Evolutionary conservation across 1,140 invertebrate genomes (phyloP), one percentile per base, ranked within the genome.

Genomic region (Zaprionus vittiger): DNA sequence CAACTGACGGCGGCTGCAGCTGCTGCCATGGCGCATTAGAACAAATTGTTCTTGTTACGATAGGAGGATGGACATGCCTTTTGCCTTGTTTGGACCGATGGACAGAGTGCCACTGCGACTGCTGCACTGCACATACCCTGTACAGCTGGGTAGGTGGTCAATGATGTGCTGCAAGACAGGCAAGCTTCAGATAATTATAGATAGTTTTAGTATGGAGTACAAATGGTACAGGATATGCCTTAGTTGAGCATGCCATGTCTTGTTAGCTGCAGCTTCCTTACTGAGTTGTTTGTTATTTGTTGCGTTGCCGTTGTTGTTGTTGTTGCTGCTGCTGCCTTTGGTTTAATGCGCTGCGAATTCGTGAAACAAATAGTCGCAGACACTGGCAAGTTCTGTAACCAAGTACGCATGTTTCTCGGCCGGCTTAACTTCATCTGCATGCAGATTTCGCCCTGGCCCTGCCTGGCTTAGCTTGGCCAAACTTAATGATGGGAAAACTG

Each of bases 11-110:
- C 44, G 66, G 52, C 78, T 66, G 49, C 69, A 62, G 60, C 81
- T 62, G 73, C 84, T 87, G 84, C 85, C 81, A 84, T 59, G 74
- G 79, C 75, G 81, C 84, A 89, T 89, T 89, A 89, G 84, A 89
- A 89, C 84, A 89, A 89, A 90, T 89, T 89, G 85, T 86, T 90
- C 85, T 89, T 89, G 85, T 89, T 89, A 78, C 85, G 85, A 90
- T 89, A 81, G 85, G 78, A 84, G 75, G 86, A 81, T 90, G 81
- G 75, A 85, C 85, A 85, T 89, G 85, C 85, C 79, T 79, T 79
- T 89, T 90, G 73, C 85, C 85, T 85, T 89, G 85, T 89, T 90
- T 90, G 85, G 85, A 79, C 81, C 81, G 61, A 81, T 73, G 85
- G 75, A 90, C 84, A 80, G 83, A 81, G 71, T 81, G 85, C 84